Percentiles rank a stretch among this genome's conserved stretches.
phyloP scores from a whole-genome alignment of 64 coral and sea anemone genomes.

The Orbicella faveolata region DNA sequence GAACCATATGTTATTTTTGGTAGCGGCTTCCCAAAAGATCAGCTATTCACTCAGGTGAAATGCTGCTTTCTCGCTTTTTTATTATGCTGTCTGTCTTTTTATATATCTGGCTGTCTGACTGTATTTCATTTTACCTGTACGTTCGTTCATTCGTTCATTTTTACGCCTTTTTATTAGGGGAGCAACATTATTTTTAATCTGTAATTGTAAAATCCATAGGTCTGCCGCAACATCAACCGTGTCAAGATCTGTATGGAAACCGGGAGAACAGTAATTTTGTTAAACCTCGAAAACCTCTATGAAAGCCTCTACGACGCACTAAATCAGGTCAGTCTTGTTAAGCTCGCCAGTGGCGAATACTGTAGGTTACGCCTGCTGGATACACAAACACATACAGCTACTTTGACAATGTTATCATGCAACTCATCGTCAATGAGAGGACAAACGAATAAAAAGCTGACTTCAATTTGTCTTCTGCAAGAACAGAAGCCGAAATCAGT shows the following conservation, averaged over 20 bases:
- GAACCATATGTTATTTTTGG: slow-evolving; percentile 76
- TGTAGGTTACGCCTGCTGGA: too few species aligned
- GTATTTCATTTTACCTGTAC: too few species aligned
- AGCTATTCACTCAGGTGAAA: slow-evolving; percentile 32
- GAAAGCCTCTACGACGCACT: slow-evolving; percentile 68
- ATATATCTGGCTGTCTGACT: background rate
- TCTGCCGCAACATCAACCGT: slow-evolving; percentile 70
- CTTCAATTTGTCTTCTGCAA: too few species aligned
- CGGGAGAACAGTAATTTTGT: slow-evolving; percentile 55
- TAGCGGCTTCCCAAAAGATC: slow-evolving; percentile 67
- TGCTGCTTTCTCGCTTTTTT: too few species aligned
- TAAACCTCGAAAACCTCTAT: slow-evolving; percentile 66
- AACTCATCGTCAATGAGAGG: too few species aligned
- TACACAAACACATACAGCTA: too few species aligned
- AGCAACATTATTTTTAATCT: too few species aligned
- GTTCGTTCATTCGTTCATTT: too few species aligned
- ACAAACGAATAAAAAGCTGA: too few species aligned
- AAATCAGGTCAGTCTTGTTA: slow-evolving; percentile 45
- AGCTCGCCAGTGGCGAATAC: background rate
- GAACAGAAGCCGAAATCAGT: too few species aligned
- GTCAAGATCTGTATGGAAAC: slow-evolving; percentile 76
- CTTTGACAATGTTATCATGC: too few species aligned
- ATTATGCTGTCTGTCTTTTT: background rate
- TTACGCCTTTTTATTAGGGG: too few species aligned
- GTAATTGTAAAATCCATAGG: background rate